phyloP scores from a whole-genome alignment of 2,888 invertebrate species.

The Eupsilia transversa region DNA sequence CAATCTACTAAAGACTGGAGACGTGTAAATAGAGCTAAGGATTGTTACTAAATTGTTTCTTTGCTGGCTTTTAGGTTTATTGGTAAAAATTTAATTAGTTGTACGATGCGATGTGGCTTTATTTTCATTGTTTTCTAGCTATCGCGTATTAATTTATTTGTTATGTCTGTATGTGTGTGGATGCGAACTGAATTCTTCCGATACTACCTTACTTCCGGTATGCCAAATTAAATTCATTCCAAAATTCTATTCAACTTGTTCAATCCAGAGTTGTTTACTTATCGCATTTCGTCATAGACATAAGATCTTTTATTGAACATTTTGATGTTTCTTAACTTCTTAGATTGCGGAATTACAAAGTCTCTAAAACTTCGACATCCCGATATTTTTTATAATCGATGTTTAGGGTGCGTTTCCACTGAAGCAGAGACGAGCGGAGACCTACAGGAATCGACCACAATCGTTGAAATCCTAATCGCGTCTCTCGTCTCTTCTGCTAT shows the following conservation, averaged over 20 bases:
- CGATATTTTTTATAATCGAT: slow-evolving; percentile 36
- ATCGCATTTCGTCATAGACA: slow-evolving; percentile 47
- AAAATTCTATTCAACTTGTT: slow-evolving; percentile 24
- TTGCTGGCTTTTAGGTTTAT: slow-evolving; percentile 14
- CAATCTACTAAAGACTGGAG: not conserved
- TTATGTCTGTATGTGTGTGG: slow-evolving; percentile 41
- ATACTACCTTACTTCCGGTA: slow-evolving; percentile 45
- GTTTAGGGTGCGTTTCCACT: not conserved
- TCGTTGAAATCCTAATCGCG: too few relatives aligned
- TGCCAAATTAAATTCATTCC: slow-evolving; percentile 66
- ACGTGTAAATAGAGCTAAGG: slow-evolving; percentile 5
- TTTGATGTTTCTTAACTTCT: slow-evolving; percentile 41
- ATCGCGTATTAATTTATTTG: slow-evolving; percentile 53
- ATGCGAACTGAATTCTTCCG: slow-evolving; percentile 56
- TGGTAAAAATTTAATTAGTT: slow-evolving; percentile 2
- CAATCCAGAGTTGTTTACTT: slow-evolving; percentile 22
- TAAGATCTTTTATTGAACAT: slow-evolving; percentile 35
- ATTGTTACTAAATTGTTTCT: slow-evolving; percentile 24
- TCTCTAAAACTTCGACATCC: slow-evolving; percentile 18
- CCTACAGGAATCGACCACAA: too few relatives aligned
- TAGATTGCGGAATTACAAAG: slow-evolving; percentile 34
- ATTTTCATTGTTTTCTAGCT: slow-evolving; percentile 40
- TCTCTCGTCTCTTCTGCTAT: too few relatives aligned
- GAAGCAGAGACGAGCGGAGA: too few relatives aligned
- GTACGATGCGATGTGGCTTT: slow-evolving; percentile 34